Evolutionary conservation across 2,113 vertebrate species (phyloP), one percentile per base, ranked within the genome.

Genomic region (Microtus ochrogaster): DNA sequence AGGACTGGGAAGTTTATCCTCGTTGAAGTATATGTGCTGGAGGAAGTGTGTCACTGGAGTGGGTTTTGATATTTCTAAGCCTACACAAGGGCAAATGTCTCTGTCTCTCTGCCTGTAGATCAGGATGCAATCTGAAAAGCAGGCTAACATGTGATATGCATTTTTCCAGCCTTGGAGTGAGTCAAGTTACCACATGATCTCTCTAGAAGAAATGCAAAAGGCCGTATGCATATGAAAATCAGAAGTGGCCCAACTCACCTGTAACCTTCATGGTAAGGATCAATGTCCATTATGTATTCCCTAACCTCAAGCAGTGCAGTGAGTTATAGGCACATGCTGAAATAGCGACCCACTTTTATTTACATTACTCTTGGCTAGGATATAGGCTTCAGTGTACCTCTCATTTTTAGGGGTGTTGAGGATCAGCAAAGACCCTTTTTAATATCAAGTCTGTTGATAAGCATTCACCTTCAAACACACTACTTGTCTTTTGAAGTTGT

Each of bases 101-200:
- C 79, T 39, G 36, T 61, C 13, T 83, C 11, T 61, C 22, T 39
- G 21, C 10, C 12, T n/a, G 10, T 7, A 12, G 22, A 58, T n/a
- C 11, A 61, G 22, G 21, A 26, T 36, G 21, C n/a, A 17, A 1
- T 2, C 14, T 12, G 1, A 28, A 77, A 30, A 19, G 39, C 3
- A 73, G 1, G 41, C 12, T 55, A 21, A 22, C 28, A 28, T 49
- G 4, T 39, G 8, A 9, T 3, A 16, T 63, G 3, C 28, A 44
- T 33, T 2, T 17, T 3, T 55, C 5, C 1, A 55, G 13, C 36
- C 1, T 44, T 68, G 12, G 12, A 44, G n/a, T 52, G 3, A 39
- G 7, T 28, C 7, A 7, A 17, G 5, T 63, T 39, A 26, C 4
- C 0, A 17, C 0, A 19, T 63, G 19, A 39, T 24, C 13, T 21